Evolutionary conservation across 2,797 vertebrate genomes (phyloP).

Genomic region (Pterois miles): DNA sequence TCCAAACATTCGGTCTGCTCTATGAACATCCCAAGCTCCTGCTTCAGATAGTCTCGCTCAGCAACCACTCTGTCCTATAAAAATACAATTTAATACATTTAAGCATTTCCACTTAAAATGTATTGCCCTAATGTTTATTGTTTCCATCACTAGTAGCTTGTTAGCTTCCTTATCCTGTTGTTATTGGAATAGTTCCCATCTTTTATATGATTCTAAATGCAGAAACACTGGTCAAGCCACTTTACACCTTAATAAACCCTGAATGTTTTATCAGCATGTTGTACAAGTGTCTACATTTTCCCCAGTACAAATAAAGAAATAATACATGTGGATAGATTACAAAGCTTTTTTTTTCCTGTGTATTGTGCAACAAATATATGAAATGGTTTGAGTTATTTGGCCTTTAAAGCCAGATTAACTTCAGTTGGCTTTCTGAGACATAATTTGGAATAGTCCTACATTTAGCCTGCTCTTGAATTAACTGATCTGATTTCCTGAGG

Average conservation of each 20-base stretch:
- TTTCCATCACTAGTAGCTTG: background rate
- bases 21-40: constrained; percentile 65
- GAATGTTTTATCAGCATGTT: background rate
- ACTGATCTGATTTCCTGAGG: background rate
- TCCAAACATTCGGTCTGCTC: constrained; percentile 60
- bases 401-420: background rate
- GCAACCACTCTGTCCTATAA: constrained; percentile 62
- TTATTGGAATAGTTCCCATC: background rate
- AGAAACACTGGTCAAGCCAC: background rate
- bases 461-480: background rate
- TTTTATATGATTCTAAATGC: background rate
- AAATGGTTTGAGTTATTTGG: background rate
- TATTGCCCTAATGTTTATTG: too few species aligned
- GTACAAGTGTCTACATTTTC: background rate
- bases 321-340: background rate
- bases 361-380: background rate
- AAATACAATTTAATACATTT: background rate
- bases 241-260: background rate
- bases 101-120: background rate
- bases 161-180: background rate
- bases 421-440: background rate
- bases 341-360: background rate
- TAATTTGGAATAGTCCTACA: background rate
- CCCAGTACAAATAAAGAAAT: background rate
- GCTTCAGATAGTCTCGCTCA: constrained; percentile 73